Evolutionary conservation across 2,888 invertebrate species (phyloP), one percentile per base, ranked within the genome.

Genomic region (Norana najaformis): DNA sequence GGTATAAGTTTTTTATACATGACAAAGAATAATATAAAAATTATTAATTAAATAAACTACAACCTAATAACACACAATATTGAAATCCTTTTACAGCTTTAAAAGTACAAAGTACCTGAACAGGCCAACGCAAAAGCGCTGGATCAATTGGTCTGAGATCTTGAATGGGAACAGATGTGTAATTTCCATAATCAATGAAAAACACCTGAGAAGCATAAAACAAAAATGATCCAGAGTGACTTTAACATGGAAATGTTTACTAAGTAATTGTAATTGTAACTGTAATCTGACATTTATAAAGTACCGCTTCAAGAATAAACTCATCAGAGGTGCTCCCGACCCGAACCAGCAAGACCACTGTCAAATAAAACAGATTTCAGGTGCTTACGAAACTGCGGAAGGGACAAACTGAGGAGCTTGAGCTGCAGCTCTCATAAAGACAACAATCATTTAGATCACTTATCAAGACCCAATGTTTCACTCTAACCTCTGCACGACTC

Each of bases 131-230:
- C 20, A 92, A 88, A 18, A 93, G 91, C 30, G 93, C 88, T 14
- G 91, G 89, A 18, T 90, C 89, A 34, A 94, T 85, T 34, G 90
- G 89, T 83, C 92, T 89, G 30, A 94, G 91, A 30, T 92, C 91
- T 23, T 92, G 92, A 20, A 91, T 89, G 0, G 90, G 89, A 23
- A 93, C 90, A 14, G 38, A 89, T 16, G 92, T 92, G 23, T 91
- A 95, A 92, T 96, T 96, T 34, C 98, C 98, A 94, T 96, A 97
- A 95, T 98, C 98, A 89, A 98, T 96, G 94, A 97, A 97, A 89
- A 96, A 95, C 39, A 92, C 91, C 91, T 91, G 90, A n/a, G 30
- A 39, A 85, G 38, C 20, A 30, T 38, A 30, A 35, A 83, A 34
- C 34, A 36, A 34, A 34, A 83, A 83, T 83, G 0, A 83, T 1